A percentile compares a stretch with the other conserved stretches of the same genome.
Evolutionary conservation across 2,113 vertebrate genomes (phyloP).

Genomic region (Madoqua kirkii): DNA sequence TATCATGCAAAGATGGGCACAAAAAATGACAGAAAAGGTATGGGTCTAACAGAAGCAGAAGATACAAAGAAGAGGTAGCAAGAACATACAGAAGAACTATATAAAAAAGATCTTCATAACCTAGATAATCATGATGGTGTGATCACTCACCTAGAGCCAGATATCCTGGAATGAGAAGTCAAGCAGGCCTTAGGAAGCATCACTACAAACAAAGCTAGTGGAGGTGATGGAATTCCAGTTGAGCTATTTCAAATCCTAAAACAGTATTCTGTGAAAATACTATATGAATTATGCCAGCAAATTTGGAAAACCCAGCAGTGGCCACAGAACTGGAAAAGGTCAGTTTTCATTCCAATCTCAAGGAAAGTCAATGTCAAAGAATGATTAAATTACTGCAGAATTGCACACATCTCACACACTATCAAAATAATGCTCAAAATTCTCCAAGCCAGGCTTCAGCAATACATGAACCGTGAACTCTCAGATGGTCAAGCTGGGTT

Average conservation of each 20-base stretch:
- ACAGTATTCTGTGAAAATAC: background rate
- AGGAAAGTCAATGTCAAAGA: background rate
- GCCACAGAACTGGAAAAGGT: background rate
- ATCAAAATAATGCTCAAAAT: background rate
- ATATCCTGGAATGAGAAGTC: background rate
- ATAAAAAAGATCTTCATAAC: background rate
- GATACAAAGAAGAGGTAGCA: background rate
- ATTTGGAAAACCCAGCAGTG: background rate
- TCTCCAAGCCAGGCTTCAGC: background rate
- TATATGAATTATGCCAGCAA: background rate
- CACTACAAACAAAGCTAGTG: background rate
- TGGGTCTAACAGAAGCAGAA: background rate
- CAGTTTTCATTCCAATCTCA: background rate
- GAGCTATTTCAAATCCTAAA: background rate
- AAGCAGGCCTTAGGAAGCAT: background rate
- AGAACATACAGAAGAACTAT: background rate
- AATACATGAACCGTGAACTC: background rate
- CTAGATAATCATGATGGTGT: background rate
- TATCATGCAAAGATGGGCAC: background rate
- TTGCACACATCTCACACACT: background rate
- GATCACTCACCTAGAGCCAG: background rate
- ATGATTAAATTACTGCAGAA: background rate
- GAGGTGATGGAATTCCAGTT: background rate
- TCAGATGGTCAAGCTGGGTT: background rate
- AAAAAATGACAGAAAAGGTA: background rate